A percentile compares a stretch with the other conserved stretches of the same genome.
Conservation (phyloP, 2,888 invertebrate genomes). For the Xestoiulus laeticollis region DNA sequence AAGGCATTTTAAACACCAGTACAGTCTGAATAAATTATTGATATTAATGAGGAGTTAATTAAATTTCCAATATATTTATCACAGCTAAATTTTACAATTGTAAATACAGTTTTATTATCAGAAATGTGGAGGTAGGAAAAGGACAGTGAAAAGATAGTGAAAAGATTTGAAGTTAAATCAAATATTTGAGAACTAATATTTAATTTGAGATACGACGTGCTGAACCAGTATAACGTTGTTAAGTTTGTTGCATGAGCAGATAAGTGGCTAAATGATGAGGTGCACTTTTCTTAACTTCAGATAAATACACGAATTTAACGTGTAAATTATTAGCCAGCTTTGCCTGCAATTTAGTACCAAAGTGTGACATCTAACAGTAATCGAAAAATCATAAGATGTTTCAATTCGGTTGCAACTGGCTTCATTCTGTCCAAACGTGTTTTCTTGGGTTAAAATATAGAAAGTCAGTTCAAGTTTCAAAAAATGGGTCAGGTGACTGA, state of each 20-base stretch:
- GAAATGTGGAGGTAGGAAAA: not conserved
- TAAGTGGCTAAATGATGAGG: constrained; percentile 6
- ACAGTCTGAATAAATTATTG: too few species aligned
- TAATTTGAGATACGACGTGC: not conserved
- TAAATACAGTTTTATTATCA: not conserved
- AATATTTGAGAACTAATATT: not conserved
- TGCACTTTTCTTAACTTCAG: not conserved
- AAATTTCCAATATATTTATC: not conserved
- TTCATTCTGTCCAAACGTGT: not conserved
- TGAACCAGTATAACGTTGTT: not conserved
- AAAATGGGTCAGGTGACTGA: constrained; percentile 2
- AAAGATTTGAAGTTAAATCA: not conserved
- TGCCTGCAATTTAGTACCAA: not conserved
- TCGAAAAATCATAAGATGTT: not conserved
- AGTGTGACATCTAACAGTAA: not conserved
- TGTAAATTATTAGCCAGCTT: not conserved
- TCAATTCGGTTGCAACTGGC: not conserved
- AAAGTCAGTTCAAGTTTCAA: not conserved
- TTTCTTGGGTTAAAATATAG: not conserved
- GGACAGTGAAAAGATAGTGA: not conserved
- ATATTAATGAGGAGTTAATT: too few species aligned
- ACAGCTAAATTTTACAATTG: not conserved
- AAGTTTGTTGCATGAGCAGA: not conserved
- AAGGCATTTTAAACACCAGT: too few species aligned
- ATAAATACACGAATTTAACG: not conserved